Evolutionary conservation across 2,113 vertebrate genomes (phyloP).

Genomic region (Corynorhinus townsendii): DNA sequence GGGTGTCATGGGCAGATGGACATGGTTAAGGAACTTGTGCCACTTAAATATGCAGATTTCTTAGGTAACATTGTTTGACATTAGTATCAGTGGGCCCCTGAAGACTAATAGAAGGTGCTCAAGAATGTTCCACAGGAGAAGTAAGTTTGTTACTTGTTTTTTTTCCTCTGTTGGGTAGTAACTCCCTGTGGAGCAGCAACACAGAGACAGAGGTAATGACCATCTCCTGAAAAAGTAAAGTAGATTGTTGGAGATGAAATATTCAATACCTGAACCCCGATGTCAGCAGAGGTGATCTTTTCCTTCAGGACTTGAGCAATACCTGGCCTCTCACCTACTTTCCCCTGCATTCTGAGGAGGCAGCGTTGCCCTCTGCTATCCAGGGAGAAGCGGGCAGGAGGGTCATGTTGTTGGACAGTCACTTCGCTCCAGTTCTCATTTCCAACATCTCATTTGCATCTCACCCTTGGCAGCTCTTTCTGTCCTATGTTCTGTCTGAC

Average conservation of each 20-base stretch:
- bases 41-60: constrained; percentile 11
- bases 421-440: neutral
- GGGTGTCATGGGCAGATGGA: neutral
- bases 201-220: neutral
- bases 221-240: neutral
- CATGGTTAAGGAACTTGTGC: neutral
- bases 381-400: neutral
- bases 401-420: neutral
- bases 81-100: neutral
- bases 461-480: neutral
- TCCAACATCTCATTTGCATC: neutral
- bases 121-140: neutral
- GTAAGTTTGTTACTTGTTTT: neutral
- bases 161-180: neutral
- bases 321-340: neutral
- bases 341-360: neutral
- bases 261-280: neutral
- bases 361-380: neutral
- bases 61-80: neutral
- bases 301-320: neutral
- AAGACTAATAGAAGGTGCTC: neutral
- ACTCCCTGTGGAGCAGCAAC: neutral
- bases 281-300: neutral
- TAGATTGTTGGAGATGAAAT: neutral
- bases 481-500: neutral